Percentiles rank a stretch among this genome's conserved stretches.
These are phyloP conservation scores for Balearica regulorum DNA, from an alignment of 2,797 vertebrate species.

Conservation along the genomic window DNA sequence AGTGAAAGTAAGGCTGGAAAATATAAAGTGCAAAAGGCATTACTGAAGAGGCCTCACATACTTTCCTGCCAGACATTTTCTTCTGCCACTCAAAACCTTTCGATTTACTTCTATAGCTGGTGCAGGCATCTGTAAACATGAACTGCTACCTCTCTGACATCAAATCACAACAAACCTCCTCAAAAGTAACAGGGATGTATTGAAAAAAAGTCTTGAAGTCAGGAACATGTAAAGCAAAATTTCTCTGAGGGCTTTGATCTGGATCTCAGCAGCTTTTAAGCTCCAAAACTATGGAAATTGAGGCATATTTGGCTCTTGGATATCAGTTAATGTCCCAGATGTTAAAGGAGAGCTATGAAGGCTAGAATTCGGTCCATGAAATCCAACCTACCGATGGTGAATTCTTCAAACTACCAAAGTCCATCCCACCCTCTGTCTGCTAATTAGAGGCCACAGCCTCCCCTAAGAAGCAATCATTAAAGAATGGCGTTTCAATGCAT, in stretches of 20 bases:
- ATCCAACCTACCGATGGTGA: background rate
- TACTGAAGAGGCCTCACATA: background rate
- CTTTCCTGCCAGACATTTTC: background rate
- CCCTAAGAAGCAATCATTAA: background rate
- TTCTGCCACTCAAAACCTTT: background rate
- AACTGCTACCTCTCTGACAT: background rate
- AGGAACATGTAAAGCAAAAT: background rate
- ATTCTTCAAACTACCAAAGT: background rate
- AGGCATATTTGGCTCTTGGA: background rate
- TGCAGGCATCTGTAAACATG: background rate
- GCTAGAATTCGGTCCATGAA: background rate
- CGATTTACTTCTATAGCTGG: background rate
- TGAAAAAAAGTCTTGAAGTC: background rate
- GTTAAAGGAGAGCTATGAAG: background rate
- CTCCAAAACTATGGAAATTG: background rate
- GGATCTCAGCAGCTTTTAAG: background rate
- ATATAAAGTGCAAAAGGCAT: background rate
- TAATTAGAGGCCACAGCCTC: background rate
- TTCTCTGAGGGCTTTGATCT: background rate
- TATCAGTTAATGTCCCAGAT: background rate
- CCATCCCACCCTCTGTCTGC: background rate
- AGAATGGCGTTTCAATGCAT: background rate
- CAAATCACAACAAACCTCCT: background rate
- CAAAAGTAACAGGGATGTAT: background rate
- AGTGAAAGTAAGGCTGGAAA: background rate